Evolutionary conservation across 1,140 invertebrate species (phyloP), one percentile per base, ranked within the genome.

Genomic region (Apis laboriosa): DNA sequence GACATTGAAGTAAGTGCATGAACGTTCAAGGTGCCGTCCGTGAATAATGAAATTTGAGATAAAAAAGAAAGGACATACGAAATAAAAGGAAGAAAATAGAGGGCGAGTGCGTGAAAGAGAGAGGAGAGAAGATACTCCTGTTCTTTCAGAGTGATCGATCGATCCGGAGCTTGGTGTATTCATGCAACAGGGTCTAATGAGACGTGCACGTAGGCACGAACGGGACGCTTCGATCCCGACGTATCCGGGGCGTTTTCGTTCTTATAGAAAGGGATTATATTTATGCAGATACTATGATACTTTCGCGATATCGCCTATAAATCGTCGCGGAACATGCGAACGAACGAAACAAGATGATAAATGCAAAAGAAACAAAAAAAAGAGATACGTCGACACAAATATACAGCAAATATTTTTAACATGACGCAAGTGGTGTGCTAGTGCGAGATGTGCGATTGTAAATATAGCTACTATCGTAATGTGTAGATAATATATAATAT

Each of bases 381-480:
- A 76, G 43, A 76, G 66, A 87, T 68, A 86, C 58, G 77, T 71
- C 58, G 71, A 74, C 64, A 87, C 64, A 88, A 83, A 90, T 87
- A 86, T 89, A 85, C 89, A 92, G 83, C 84, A 91, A 87, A 92
- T 94, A 93, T 94, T 94, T 94, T 93, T 93, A 92, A 92, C 91
- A 92, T 84, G 85, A 76, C 83, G 84, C 83, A 79, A 87, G 77
- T 70, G 83, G 58, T 84, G 87, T 88, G 81, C 66, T 88, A 85
- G 86, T 78, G 83, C 74, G 67, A 82, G 24, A 74, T 66, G 81
- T 79, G 85, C 71, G 68, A 85, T 90, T 93, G 92, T 93, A 93
- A 86, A 92, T 93, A 93, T 88, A 89, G 90, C 91, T 92, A 85
- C 63, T 77, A 90, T 80, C 76, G 86, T 87, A 86, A 84, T 49